These are phyloP conservation scores for Cyphomyrus plagiostoma DNA, from an alignment of 2,113 vertebrate genomes.

Conservation along the genomic window DNA sequence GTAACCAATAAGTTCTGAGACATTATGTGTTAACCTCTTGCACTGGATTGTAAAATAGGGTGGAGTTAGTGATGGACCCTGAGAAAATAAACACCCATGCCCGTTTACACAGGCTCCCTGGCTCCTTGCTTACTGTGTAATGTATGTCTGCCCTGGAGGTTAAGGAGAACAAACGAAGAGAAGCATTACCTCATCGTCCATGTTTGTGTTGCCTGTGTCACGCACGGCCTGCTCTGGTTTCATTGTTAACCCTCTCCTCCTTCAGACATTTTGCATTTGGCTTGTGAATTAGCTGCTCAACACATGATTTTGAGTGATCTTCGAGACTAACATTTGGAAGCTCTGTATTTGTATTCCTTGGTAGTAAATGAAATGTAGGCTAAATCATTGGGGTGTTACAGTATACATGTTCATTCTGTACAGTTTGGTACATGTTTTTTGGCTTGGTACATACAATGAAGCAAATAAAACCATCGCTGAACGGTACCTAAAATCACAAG, in stretches of 20 bases:
- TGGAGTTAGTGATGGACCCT: background rate
- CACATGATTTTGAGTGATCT: background rate
- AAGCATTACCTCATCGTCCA: slow-evolving; percentile 42
- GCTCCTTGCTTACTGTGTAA: background rate
- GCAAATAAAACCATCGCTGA: background rate
- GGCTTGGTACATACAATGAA: background rate
- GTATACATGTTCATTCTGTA: background rate
- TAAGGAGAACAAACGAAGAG: slow-evolving; percentile 22
- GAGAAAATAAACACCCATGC: background rate
- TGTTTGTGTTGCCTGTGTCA: slow-evolving; percentile 41
- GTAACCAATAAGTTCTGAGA: background rate
- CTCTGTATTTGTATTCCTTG: background rate
- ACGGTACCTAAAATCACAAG: background rate
- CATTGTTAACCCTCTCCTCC: slow-evolving; percentile 31
- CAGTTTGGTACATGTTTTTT: background rate
- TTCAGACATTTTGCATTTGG: background rate
- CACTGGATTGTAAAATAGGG: background rate
- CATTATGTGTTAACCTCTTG: background rate
- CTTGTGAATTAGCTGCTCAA: background rate
- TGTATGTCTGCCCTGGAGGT: background rate
- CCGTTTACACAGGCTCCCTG: background rate
- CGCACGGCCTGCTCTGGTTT: slow-evolving; percentile 11
- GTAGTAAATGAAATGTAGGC: background rate
- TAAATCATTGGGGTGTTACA: background rate
- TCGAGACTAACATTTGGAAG: background rate